A percentile compares a stretch with the other conserved stretches of the same genome.
phyloP scores from a whole-genome alignment of 2,797 vertebrate species.

The Pangasius sanitwongsei region DNA sequence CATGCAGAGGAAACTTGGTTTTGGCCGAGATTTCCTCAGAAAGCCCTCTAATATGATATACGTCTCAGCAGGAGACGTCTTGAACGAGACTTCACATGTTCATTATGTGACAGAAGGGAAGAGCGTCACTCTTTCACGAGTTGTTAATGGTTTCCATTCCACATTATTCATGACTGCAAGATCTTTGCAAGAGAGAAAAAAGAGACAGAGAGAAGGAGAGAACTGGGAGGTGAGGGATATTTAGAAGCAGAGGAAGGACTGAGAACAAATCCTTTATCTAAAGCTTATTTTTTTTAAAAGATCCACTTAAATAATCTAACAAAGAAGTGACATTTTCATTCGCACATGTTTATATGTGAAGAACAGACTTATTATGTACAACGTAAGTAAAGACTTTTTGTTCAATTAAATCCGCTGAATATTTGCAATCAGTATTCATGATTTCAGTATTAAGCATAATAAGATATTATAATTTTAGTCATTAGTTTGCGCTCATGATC shows the following conservation, averaged over 20 bases:
- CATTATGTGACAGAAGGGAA: constrained; percentile 67
- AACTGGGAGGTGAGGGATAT: background rate
- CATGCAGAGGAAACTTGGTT: background rate
- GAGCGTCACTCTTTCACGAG: constrained; percentile 67
- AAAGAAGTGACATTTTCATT: background rate
- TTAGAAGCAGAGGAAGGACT: background rate
- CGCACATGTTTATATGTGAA: background rate
- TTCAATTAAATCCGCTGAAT: background rate
- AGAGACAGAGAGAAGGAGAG: background rate
- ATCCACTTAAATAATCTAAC: background rate
- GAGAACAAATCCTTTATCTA: background rate
- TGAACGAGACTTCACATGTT: constrained; percentile 52
- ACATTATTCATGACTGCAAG: constrained; percentile 13
- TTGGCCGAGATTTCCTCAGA: constrained; percentile 45
- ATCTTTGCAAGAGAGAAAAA: constrained; percentile 22
- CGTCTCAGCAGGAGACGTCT: constrained; percentile 58
- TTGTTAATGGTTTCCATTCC: constrained; percentile 73
- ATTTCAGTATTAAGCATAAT: background rate
- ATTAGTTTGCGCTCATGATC: background rate
- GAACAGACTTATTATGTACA: background rate
- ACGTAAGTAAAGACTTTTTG: background rate
- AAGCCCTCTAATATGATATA: constrained; percentile 49
- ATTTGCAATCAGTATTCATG: background rate
- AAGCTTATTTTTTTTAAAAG: background rate
- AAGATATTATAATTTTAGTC: background rate